These are phyloP conservation scores for Fulica atra DNA, from an alignment of 2,113 vertebrate species.

Conservation along the genomic window DNA sequence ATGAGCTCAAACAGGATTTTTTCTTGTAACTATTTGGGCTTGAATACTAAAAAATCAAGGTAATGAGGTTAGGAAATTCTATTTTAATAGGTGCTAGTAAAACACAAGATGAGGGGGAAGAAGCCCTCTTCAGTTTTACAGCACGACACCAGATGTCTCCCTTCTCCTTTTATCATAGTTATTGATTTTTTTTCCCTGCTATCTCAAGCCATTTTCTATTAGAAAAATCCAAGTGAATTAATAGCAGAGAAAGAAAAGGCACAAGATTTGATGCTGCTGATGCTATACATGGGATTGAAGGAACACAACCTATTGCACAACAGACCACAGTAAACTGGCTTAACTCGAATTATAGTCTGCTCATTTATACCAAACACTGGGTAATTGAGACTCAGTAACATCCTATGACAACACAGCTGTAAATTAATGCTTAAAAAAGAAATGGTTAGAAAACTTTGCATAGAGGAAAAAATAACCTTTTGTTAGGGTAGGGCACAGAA, in stretches of 20 bases:
- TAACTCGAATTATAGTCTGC: neutral
- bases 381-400: neutral
- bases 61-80: neutral
- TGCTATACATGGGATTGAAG: neutral
- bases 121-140: neutral
- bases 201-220: neutral
- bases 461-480: neutral
- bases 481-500: neutral
- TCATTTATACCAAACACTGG: neutral
- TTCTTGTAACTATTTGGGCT: neutral
- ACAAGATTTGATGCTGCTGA: neutral
- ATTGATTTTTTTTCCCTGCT: accelerated
- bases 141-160: constrained; percentile 61
- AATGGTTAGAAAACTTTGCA: neutral
- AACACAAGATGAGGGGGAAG: neutral
- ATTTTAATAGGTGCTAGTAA: neutral
- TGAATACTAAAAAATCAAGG: neutral
- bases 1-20: neutral
- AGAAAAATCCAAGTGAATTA: neutral
- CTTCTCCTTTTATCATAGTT: constrained; percentile 14
- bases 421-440: neutral
- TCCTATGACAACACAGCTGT: neutral
- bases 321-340: neutral
- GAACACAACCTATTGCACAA: neutral
- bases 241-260: neutral